phyloP scores from a whole-genome alignment of 2,888 invertebrate species.

The Athetis lepigone region DNA sequence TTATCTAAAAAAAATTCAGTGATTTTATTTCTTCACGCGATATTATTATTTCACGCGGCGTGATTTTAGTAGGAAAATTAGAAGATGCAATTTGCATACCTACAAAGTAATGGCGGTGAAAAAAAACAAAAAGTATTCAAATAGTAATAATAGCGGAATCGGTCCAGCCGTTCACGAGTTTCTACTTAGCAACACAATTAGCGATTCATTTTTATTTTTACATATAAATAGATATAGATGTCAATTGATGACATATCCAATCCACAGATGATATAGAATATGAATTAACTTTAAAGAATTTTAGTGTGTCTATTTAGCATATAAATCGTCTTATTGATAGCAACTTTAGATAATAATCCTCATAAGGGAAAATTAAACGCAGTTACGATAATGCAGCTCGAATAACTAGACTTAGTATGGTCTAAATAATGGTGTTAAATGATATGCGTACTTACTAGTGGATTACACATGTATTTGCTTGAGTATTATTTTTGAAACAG shows the following conservation, averaged over 20 bases:
- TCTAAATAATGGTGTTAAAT: conserved; percentile 24
- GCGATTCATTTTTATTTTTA: no score
- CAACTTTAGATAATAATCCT: conserved; percentile 24
- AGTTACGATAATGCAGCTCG: conserved; percentile 27
- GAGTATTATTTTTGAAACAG: neutral
- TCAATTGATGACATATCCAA: neutral
- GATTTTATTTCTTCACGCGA: no score
- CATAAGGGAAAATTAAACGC: conserved; percentile 30
- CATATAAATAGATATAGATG: no score
- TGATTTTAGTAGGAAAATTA: no score
- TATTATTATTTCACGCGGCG: no score
- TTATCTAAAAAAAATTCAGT: no score
- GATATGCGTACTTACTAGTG: neutral
- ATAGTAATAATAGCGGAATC: no score
- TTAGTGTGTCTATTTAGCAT: conserved; percentile 37
- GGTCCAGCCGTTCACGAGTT: no score
- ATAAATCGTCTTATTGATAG: conserved; percentile 34
- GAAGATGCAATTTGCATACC: no score
- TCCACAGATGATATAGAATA: neutral
- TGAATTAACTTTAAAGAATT: conserved; percentile 3
- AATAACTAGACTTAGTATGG: conserved; percentile 30
- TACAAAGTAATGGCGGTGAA: no score
- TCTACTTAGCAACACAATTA: no score
- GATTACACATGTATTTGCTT: neutral
- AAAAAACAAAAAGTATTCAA: no score